A percentile compares a stretch with the other conserved stretches of the same genome.
phyloP scores from a whole-genome alignment of 1,140 invertebrate genomes.

The Hyles euphorbiae region DNA sequence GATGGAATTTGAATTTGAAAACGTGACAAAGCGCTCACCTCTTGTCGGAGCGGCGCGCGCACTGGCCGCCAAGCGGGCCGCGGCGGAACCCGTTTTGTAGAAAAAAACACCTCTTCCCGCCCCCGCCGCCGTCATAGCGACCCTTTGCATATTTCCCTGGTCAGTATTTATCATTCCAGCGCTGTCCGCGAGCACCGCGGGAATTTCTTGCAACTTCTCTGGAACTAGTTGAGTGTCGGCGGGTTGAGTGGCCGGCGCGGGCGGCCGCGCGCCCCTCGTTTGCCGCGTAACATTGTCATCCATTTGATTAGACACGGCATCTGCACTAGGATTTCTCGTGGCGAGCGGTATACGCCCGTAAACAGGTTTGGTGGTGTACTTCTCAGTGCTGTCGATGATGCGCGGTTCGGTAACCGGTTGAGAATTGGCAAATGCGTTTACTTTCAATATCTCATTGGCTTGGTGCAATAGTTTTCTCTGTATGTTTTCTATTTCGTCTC shows the following conservation, averaged over 20 bases:
- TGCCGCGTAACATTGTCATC: constrained; percentile 23
- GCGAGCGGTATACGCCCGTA: constrained; percentile 45
- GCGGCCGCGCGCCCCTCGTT: constrained; percentile 17
- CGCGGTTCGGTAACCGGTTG: constrained; percentile 36
- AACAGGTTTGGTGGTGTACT: constrained; percentile 39
- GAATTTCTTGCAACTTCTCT: constrained; percentile 53
- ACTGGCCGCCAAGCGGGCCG: constrained; percentile 48
- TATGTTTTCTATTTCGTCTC: constrained; percentile 62
- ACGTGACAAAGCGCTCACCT: constrained; percentile 64
- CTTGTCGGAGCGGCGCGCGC: constrained; percentile 51
- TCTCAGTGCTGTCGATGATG: constrained; percentile 46
- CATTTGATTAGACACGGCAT: constrained; percentile 16
- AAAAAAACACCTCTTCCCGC: constrained; percentile 62
- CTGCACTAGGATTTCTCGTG: constrained; percentile 27
- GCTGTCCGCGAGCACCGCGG: constrained; percentile 30
- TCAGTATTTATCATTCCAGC: constrained; percentile 52
- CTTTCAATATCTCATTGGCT: constrained; percentile 66
- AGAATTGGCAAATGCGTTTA: constrained; percentile 52
- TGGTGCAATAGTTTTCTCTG: constrained; percentile 60
- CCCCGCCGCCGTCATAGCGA: constrained; percentile 47
- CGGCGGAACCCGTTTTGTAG: constrained; percentile 62
- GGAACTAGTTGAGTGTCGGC: constrained; percentile 60
- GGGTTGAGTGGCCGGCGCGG: constrained; percentile 27
- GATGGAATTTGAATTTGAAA: constrained; percentile 22
- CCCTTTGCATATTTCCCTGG: constrained; percentile 62